Conservation (phyloP, 2,888 invertebrate genomes). For the Therioaphis trifolii region DNA sequence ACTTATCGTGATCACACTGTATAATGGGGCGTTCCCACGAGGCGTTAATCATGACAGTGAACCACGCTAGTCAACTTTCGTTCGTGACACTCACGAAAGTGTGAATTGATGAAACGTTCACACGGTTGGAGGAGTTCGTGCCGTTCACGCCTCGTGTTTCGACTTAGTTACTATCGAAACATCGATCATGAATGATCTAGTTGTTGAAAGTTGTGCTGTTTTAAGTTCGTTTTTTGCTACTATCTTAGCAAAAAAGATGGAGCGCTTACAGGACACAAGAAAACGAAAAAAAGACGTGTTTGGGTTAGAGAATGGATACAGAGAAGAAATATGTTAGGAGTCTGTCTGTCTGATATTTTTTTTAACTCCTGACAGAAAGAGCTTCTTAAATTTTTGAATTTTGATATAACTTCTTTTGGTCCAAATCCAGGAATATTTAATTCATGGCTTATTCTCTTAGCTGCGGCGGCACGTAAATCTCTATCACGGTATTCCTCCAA, state of each 20-base stretch:
- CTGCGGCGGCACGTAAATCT: slow-evolving; percentile 41
- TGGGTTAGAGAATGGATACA: no score
- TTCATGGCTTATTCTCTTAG: no score
- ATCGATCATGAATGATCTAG: slow-evolving; percentile 30
- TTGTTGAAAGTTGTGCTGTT: slow-evolving; percentile 33
- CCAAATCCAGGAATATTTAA: slow-evolving; percentile 61
- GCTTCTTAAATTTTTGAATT: slow-evolving; percentile 64
- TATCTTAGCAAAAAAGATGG: background rate
- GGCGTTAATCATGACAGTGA: slow-evolving; percentile 33
- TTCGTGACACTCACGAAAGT: no score
- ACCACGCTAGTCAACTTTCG: slow-evolving; percentile 9
- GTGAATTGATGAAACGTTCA: no score
- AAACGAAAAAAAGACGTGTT: no score
- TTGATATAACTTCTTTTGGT: slow-evolving; percentile 63
- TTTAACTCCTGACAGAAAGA: slow-evolving; percentile 38
- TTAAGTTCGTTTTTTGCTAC: slow-evolving; percentile 15
- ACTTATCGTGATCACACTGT: no score
- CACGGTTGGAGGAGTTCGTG: no score
- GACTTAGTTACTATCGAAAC: slow-evolving; percentile 33
- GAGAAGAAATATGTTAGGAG: no score
- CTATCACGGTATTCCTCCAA: slow-evolving; percentile 33
- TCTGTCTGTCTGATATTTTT: slow-evolving; percentile 36
- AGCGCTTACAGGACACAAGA: no score
- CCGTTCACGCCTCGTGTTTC: no score
- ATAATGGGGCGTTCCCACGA: slow-evolving; percentile 38